Base-by-base conservation (phyloP, 23 tunicate genomes). In the Phallusia fumigata region DNA sequence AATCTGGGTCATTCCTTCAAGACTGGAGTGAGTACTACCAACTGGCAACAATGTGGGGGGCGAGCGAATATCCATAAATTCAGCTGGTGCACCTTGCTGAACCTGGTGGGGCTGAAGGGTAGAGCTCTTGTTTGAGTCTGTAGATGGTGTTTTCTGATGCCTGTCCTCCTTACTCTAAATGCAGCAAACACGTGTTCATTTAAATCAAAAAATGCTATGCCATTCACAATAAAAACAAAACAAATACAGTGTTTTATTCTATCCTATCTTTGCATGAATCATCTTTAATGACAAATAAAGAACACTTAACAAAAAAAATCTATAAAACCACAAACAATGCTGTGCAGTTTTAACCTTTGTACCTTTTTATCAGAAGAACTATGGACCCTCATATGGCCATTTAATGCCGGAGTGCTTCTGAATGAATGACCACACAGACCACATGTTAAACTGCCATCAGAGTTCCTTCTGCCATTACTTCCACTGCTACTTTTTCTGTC, bases 331-430 rank as follows among this genome's bases (percentile, higher is more conserved):
- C n/a, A n/a, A n/a, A n/a, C n/a, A n/a, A n/a, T n/a, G n/a, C n/a
- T n/a, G n/a, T n/a, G n/a, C n/a, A n/a, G n/a, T n/a, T 40, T 40
- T 10, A 40, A 40, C 47, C 47, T 40, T 40, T 58, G 69, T 58
- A 92, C 97, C 86, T 92, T 92, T 83, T 87, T 92, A 34, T 92
- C 97, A 3, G 91, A 78, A 28, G 91, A 76, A 74, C 97, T 92
- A 64, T 92, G 97, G 32, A 92, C 97, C 51, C 97, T 73, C 97
- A 92, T 92, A 73, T 92, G 97, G 1, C 97, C 97, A 65, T 92
- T 92, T 11, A 92, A 64, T 21, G 97, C 97, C 0, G 97, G 97
- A 10, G 90, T 84, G 74, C 97, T 92, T 80, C 97, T 65, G 35
- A 92, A 92, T 2, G 91, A 79, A 84, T 92, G 91, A 16, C 97